Conservation (phyloP, 2,888 invertebrate genomes). For the Lumbricus terrestris region DNA sequence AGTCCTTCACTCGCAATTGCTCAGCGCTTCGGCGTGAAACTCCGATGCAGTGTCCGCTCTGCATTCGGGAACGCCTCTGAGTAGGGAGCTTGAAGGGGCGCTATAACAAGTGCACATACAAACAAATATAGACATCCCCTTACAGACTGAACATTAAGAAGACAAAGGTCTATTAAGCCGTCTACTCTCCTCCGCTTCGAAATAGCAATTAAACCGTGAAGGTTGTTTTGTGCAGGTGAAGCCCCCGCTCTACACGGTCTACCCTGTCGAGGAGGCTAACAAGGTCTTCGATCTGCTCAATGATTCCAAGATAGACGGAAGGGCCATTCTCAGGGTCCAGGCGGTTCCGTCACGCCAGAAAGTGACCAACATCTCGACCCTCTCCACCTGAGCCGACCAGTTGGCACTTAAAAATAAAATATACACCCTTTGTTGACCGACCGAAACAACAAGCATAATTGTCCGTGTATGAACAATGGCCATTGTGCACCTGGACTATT, state of each 20-base stretch:
- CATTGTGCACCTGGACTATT: not conserved
- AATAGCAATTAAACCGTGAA: not conserved
- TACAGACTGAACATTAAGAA: no score
- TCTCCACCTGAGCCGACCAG: not conserved
- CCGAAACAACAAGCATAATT: not conserved
- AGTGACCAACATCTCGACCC: not conserved
- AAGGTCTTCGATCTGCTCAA: conserved; percentile 87
- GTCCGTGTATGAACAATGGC: not conserved
- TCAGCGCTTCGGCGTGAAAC: no score
- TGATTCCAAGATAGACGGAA: conserved; percentile 85
- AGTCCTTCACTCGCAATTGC: no score
- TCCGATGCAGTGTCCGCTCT: no score
- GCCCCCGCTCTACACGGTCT: conserved; percentile 86
- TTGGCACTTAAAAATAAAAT: not conserved
- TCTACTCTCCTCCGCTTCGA: no score
- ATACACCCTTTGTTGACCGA: not conserved
- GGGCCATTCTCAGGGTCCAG: conserved; percentile 73
- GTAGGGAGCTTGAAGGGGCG: no score
- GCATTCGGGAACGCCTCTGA: no score
- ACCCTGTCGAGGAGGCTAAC: conserved; percentile 83
- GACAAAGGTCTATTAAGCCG: not conserved
- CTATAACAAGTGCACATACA: no score
- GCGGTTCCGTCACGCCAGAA: not conserved
- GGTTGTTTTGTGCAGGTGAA: conserved; percentile 68
- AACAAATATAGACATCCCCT: no score